Base-by-base conservation (phyloP, 2,888 invertebrate species). In the Platycheirus rosarum region DNA sequence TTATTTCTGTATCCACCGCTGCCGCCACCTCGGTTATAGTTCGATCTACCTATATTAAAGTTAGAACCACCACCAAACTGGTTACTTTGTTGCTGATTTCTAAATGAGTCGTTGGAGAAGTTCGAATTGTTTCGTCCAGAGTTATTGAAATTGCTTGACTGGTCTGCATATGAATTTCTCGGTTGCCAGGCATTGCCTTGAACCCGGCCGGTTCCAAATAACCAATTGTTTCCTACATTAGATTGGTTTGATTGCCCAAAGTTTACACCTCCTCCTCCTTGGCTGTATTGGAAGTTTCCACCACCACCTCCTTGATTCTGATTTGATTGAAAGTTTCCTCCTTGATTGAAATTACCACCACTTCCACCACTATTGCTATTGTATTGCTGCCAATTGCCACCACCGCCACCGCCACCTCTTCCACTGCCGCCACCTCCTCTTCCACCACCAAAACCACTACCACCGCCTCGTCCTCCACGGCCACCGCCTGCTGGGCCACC, bases 401-500 rank as follows among this genome's bases (percentile, higher is more conserved):
- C 82, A 13, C 90, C 86, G 40, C 88, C 66, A 13, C 86, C 85
- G 26, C 87, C 87, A 8, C 87, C 85, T 14, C 89, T 88, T 60
- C 90, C 87, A 57, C 89, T 86, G 40, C 88, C 86, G 6, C 90
- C 88, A 1, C 89, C 86, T 32, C 86, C 86, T 11, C 87, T 84
- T 14, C 87, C 87, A 77, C 88, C 86, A 26, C 88, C 84, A 9
- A 87, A 85, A 3, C 88, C 86, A 7, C 85, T 75, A 2, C 87
- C 86, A 6, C 87, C 84, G 0, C 88, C 86, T 0, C 91, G 86
- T 1, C 90, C 89, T 6, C 89, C 87, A 1, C 90, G 87, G 0
- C 92, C 89, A 48, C 92, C 91, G 40, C 92, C 90, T 16, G 89
- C 89, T 32, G 92, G 91, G 32, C 92, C 92, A 32, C 92, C 87